These are phyloP conservation scores for Apamea epomidion DNA, from an alignment of 2,888 invertebrate genomes.

Conservation along the genomic window DNA sequence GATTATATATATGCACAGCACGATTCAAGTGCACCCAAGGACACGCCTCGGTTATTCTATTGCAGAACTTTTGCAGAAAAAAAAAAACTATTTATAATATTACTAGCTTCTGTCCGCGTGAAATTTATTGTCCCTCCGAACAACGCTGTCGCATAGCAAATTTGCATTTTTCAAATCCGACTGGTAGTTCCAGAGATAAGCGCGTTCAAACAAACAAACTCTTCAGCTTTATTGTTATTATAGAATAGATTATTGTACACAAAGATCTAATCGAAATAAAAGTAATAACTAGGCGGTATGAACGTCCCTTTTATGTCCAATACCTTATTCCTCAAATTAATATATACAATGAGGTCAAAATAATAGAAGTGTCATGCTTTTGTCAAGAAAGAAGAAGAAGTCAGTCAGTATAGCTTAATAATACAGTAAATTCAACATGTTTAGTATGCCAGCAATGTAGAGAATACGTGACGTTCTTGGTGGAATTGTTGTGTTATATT, in stretches of 20 bases:
- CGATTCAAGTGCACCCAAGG: too few species aligned
- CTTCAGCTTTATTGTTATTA: too few species aligned
- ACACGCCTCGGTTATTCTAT: too few species aligned
- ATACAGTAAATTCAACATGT: neutral
- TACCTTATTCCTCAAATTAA: neutral
- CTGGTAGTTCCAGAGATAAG: too few species aligned
- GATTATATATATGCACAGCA: too few species aligned
- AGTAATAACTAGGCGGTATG: neutral
- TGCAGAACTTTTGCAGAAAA: too few species aligned
- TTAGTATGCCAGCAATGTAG: conserved; percentile 38
- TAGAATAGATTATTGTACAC: neutral
- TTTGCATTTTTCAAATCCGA: too few species aligned
- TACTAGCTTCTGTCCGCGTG: too few species aligned
- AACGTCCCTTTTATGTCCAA: neutral
- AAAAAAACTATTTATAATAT: too few species aligned
- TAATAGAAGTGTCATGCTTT: neutral
- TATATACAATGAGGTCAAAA: neutral
- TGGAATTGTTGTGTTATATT: neutral
- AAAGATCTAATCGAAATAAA: neutral
- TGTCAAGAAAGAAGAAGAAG: neutral
- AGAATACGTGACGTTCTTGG: conserved; percentile 23
- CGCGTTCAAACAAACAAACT: too few species aligned
- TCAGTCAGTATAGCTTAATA: neutral
- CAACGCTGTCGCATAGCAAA: too few species aligned
- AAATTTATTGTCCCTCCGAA: too few species aligned